A percentile compares a stretch with the other conserved stretches of the same genome.
Evolutionary conservation across 1,140 invertebrate species (phyloP).

Genomic region (Drosophila mauritiana): DNA sequence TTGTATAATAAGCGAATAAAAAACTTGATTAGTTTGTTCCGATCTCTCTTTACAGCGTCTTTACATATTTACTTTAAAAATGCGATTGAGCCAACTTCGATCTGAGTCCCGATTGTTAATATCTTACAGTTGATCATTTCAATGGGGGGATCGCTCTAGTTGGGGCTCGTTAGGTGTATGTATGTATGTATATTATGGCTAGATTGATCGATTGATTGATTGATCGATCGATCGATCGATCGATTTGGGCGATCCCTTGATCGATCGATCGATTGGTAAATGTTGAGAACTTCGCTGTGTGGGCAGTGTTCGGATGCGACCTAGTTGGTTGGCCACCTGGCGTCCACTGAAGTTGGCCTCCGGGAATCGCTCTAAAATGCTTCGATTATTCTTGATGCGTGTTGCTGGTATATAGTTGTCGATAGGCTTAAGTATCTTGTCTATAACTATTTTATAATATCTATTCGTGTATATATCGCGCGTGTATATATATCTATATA

Average conservation of each 20-base stretch:
- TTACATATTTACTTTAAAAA: conserved; percentile 67
- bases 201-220: background rate
- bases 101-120: conserved; percentile 42
- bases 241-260: no score
- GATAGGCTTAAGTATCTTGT: conserved; percentile 39
- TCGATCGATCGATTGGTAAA: conserved; percentile 15
- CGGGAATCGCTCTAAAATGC: conserved; percentile 35
- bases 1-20: conserved; percentile 79
- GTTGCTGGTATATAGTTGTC: conserved; percentile 17
- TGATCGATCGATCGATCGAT: no score
- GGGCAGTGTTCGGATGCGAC: conserved; percentile 46
- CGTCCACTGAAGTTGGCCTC: conserved; percentile 31
- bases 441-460: conserved; percentile 35
- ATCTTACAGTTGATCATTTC: conserved; percentile 53
- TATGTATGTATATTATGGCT: conserved; percentile 22
- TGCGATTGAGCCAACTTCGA: conserved; percentile 41
- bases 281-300: conserved; percentile 49
- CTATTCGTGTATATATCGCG: conserved; percentile 39
- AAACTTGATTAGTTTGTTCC: conserved; percentile 76
- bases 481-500: conserved; percentile 45
- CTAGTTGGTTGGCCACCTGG: conserved; percentile 39
- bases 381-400: conserved; percentile 23
- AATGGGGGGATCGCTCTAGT: conserved; percentile 37
- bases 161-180: conserved; percentile 15
- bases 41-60: conserved; percentile 68